Evolutionary conservation across 2,113 vertebrate genomes (phyloP), one percentile per base, ranked within the genome.

Genomic region (Cervus canadensis): DNA sequence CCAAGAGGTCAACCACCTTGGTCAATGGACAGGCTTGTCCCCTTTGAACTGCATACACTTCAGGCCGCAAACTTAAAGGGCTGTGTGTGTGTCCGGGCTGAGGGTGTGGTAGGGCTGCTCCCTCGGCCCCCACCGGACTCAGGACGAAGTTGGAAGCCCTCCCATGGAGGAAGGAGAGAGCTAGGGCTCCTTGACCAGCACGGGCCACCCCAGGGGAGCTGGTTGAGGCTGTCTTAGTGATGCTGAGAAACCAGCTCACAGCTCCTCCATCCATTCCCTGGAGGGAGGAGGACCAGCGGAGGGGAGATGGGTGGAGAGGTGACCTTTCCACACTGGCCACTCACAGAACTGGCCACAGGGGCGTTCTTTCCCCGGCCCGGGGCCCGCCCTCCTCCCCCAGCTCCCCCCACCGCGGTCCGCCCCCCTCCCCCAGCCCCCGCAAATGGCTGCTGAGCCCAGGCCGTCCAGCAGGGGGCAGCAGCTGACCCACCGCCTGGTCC

Each of bases 271-370:
- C 40, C 28, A 28, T 1, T 54, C 11, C 40, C 16, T 2, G 14
- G 0, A 0, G 0, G 43, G 17, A 30, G 40, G 25, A 1, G 28
- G 40, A 14, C 23, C 62, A 50, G n/a, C 1, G 0, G 60, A 13
- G 54, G 33, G 43, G 45, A 81, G 23, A 67, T 14, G 48, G 52
- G 7, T 17, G 50, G 26, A 86, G 50, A 19, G 59, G 43, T 1
- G 5, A 26, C 36, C n/a, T 87, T 30, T 36, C 36, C 36, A 36
- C 36, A 36, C 36, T 36, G 36, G 36, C 36, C 36, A 36, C 36
- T 36, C 36, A 36, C 36, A 36, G 36, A 36, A 36, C 36, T 36
- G 36, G 36, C 36, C 36, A 36, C 36, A 36, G 36, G 36, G 36
- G 36, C 36, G 36, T 36, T 36, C 36, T 36, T 36, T 36, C 36